phyloP scores from a whole-genome alignment of 2,888 invertebrate species.

The Oligia latruncula region DNA sequence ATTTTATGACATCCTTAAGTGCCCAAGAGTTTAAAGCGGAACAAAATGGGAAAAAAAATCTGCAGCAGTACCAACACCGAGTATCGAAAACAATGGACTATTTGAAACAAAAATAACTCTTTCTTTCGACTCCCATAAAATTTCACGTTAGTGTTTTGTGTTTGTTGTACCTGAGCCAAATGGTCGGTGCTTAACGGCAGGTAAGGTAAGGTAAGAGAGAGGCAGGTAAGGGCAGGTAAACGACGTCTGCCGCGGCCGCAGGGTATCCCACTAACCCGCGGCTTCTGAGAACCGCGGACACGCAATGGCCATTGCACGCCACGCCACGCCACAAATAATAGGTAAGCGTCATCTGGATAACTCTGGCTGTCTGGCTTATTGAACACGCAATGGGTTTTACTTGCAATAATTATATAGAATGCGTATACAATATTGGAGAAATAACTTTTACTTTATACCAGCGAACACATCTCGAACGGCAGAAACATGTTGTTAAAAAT shows the following conservation, averaged over 20 bases:
- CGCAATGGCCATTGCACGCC: constrained; percentile 52
- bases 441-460: constrained; percentile 33
- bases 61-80: constrained; percentile 11
- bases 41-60: constrained; percentile 23
- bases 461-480: constrained; percentile 10
- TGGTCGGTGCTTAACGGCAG: constrained; percentile 69
- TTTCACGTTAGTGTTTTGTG: constrained; percentile 68
- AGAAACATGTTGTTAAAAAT: constrained; percentile 32
- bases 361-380: constrained; percentile 48
- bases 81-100: constrained; percentile 64
- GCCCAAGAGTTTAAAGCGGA: constrained; percentile 24
- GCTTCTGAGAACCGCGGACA: constrained; percentile 76
- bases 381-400: constrained; percentile 61
- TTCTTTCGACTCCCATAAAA: constrained; percentile 69
- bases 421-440: constrained; percentile 9
- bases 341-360: constrained; percentile 53
- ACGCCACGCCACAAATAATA: constrained; percentile 59
- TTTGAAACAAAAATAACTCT: constrained; percentile 64
- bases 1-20: constrained; percentile 33
- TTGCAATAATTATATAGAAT: constrained; percentile 41
- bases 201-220: constrained; percentile 71
- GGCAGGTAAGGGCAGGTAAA: constrained; percentile 74
- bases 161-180: constrained; percentile 69
- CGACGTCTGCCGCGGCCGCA: constrained; percentile 63
- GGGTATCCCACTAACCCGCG: constrained; percentile 75